These are phyloP conservation scores for Apodemia zela DNA, from an alignment of 2,888 invertebrate genomes.

Conservation along the genomic window DNA sequence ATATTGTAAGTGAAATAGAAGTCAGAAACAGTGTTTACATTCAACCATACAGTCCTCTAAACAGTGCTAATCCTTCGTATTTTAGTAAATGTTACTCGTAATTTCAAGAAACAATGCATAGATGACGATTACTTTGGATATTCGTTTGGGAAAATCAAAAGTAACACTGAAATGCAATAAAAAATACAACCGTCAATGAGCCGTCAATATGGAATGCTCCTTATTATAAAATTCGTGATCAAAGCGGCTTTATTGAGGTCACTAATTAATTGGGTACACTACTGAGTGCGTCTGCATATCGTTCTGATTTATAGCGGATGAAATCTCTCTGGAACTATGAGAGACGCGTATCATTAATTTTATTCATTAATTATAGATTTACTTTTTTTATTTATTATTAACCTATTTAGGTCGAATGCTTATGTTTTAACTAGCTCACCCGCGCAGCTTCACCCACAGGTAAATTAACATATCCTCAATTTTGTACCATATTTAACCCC, in stretches of 20 bases:
- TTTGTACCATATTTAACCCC: too few species aligned
- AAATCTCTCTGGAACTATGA: constrained; percentile 50
- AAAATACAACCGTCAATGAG: background rate
- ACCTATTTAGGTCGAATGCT: background rate
- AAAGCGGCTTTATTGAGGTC: constrained; percentile 56
- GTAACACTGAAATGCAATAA: background rate
- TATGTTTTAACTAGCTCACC: background rate
- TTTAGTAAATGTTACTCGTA: too few species aligned
- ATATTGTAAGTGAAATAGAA: too few species aligned
- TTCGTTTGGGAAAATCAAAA: too few species aligned
- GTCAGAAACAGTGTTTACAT: too few species aligned
- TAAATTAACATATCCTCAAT: too few species aligned
- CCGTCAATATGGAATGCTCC: background rate
- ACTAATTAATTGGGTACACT: constrained; percentile 66
- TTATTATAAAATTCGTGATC: constrained; percentile 36
- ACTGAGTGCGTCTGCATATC: constrained; percentile 50
- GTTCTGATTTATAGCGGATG: constrained; percentile 56
- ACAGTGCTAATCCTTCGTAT: too few species aligned
- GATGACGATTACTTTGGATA: too few species aligned
- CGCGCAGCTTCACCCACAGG: background rate
- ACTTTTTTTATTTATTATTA: constrained; percentile 8
- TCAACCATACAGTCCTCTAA: too few species aligned
- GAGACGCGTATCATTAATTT: constrained; percentile 52
- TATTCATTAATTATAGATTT: constrained; percentile 41
- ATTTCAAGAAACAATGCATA: too few species aligned